phyloP scores from a whole-genome alignment of 2,113 vertebrate species.

The Scopus umbretta region DNA sequence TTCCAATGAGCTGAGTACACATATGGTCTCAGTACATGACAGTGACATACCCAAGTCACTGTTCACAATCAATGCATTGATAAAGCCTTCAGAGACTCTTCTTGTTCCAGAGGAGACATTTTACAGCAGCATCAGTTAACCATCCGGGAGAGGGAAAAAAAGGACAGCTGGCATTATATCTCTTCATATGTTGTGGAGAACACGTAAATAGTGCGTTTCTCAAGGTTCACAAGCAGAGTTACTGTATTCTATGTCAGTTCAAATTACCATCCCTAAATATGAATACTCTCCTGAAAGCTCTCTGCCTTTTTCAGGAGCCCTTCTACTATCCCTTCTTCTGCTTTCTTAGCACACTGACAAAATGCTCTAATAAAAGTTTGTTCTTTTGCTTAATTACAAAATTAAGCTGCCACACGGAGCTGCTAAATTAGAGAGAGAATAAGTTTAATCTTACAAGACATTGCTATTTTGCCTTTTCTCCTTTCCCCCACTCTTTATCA shows the following conservation, averaged over 20 bases:
- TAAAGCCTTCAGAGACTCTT: neutral
- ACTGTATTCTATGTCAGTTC: neutral
- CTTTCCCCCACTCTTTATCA: neutral
- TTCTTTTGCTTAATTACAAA: neutral
- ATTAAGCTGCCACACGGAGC: accelerated
- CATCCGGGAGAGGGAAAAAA: neutral
- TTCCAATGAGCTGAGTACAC: neutral
- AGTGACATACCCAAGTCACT: neutral
- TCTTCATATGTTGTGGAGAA: neutral
- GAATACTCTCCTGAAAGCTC: neutral
- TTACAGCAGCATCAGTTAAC: neutral
- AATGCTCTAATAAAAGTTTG: neutral
- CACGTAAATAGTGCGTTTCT: neutral
- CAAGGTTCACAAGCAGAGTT: neutral
- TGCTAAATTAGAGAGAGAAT: neutral
- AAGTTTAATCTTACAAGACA: neutral
- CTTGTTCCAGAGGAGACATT: neutral
- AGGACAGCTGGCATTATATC: neutral
- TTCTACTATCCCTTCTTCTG: neutral
- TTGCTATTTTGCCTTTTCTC: neutral
- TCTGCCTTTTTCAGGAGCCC: neutral
- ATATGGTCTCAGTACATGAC: neutral
- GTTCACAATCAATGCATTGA: neutral
- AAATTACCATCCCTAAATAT: neutral
- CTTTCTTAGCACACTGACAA: neutral